Conservation (phyloP, 2,113 vertebrate species). For the Hyperopisus bebe region DNA sequence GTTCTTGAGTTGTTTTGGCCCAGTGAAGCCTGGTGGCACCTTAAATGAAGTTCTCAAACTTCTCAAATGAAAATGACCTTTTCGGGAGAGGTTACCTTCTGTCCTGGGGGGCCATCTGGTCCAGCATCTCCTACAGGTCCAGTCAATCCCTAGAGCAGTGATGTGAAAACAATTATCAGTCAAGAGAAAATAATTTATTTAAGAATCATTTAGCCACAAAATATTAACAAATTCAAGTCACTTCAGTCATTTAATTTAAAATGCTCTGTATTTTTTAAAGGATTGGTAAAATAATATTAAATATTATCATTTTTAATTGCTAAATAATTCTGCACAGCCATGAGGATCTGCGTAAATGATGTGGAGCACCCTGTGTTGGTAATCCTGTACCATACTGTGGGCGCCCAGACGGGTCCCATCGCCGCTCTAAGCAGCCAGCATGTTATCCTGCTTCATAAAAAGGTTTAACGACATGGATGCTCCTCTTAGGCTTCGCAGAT, state of each 20-base stretch:
- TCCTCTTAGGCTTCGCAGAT: not conserved
- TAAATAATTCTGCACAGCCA: not conserved
- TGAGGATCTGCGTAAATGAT: not conserved
- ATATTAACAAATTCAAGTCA: not conserved
- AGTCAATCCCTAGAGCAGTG: constrained; percentile 74
- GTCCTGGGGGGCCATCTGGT: constrained; percentile 71
- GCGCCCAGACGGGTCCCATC: not conserved
- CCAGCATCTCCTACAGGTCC: constrained; percentile 82
- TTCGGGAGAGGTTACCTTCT: constrained; percentile 72
- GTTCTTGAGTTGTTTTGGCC: not conserved
- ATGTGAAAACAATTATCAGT: not conserved
- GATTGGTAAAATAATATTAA: not conserved
- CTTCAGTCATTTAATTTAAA: not conserved
- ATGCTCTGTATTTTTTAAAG: not conserved
- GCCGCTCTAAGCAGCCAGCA: not conserved
- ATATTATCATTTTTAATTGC: not conserved
- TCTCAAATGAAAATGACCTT: constrained; percentile 14
- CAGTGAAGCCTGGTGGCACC: not conserved
- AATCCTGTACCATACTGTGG: not conserved
- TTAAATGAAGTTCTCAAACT: not conserved
- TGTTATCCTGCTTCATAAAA: not conserved
- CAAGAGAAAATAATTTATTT: not conserved
- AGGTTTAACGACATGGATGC: not conserved
- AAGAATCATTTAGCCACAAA: not conserved
- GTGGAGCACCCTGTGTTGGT: not conserved